Percentiles rank a stretch among this genome's conserved stretches.
Evolutionary conservation across 2,797 vertebrate species (phyloP).

Genomic region (Sebastes hopkinsi): DNA sequence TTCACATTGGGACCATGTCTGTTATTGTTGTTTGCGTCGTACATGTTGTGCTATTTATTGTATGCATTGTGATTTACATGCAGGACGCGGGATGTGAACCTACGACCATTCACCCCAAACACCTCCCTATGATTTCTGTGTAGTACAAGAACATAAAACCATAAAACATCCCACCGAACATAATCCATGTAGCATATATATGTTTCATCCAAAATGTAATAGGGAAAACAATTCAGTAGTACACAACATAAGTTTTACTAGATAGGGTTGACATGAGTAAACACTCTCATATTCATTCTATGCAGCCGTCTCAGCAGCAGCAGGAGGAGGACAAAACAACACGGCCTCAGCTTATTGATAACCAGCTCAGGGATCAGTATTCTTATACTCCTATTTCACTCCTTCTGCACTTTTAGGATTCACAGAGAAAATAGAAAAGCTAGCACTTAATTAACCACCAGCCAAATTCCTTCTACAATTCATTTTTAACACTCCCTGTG

Average conservation of each 20-base stretch:
- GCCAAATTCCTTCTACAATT: background rate
- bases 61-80: too few relatives aligned
- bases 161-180: background rate
- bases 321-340: background rate
- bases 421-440: background rate
- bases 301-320: background rate
- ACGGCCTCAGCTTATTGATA: background rate
- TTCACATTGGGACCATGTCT: too few relatives aligned
- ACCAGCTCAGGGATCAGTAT: background rate
- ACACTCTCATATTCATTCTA: background rate
- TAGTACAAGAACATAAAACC: background rate
- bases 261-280: background rate
- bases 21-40: too few relatives aligned
- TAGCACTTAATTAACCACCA: background rate
- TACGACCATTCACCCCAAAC: background rate
- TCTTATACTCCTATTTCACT: background rate
- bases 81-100: too few relatives aligned
- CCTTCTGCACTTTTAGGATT: background rate
- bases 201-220: background rate
- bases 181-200: background rate
- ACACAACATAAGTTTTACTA: background rate
- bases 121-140: background rate
- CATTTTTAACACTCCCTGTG: background rate
- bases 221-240: background rate
- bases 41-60: too few relatives aligned